Evolutionary conservation across 1,140 invertebrate genomes (phyloP), one percentile per base, ranked within the genome.

Genomic region (Drosophila albomicans): DNA sequence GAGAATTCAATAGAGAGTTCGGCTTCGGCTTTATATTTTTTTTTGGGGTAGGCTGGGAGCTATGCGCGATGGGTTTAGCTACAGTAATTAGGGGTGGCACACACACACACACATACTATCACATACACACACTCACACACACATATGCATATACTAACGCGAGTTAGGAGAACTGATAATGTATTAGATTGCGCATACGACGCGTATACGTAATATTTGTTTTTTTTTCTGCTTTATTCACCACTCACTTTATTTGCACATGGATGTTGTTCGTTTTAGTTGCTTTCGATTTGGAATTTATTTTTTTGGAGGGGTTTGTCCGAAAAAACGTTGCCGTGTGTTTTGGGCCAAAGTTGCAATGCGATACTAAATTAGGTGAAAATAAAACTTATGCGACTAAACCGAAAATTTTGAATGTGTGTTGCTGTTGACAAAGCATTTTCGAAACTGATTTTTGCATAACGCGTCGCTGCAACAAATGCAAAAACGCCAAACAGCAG

Each of bases 381-480:
- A 88, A 89, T 62, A 81, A 88, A 85, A 89, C 64, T 85, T 89
- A 89, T 85, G 85, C 85, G 85, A 89, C 85, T 89, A 89, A 89
- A 89, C 86, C 86, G 85, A 89, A 89, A 89, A 81, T 89, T 89
- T 89, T 75, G 78, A 89, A 89, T 89, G 78, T 84, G 85, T 89
- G 85, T 85, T 89, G 85, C 85, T 89, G 85, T 89, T 89, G 85
- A 89, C 81, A 89, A 89, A 89, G 85, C 85, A 89, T 89, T 85
- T 89, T 89, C 85, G 85, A 89, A 89, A 89, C 85, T 89, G 85
- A 89, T 89, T 89, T 78, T 85, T 74, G 74, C 64, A 51, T 68
- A 61, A 65, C 66, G 65, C 49, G 51, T 51, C 68, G 49, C 66
- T 62, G 76, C 67, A 75, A 70, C 71, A 79, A 78, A 75, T 61